Conservation (phyloP, 2,888 invertebrate genomes). For the Ormyrus thymus region DNA sequence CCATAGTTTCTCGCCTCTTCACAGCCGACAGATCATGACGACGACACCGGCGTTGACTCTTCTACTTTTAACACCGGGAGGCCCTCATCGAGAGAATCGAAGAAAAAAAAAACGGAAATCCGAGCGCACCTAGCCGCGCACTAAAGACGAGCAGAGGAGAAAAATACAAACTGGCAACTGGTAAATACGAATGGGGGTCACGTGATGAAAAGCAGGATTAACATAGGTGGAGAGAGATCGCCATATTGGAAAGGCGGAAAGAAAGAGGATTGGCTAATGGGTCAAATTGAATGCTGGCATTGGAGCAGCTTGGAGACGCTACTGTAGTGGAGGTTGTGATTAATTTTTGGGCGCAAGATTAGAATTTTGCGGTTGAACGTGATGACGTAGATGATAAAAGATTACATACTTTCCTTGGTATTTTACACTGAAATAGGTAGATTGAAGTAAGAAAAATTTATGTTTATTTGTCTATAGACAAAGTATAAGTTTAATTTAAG, state of each 20-base stretch:
- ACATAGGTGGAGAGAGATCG: slow-evolving; percentile 16
- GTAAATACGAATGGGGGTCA: slow-evolving; percentile 38
- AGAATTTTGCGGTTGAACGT: too few species aligned
- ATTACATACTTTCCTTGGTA: too few species aligned
- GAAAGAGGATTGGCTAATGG: too few species aligned
- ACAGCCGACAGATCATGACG: not conserved
- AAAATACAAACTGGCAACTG: slow-evolving; percentile 38
- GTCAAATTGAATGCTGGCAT: too few species aligned
- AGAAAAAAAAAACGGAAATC: not conserved
- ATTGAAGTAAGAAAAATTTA: too few species aligned
- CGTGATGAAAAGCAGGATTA: slow-evolving; percentile 22
- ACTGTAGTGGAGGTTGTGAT: too few species aligned
- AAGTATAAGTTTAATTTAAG: too few species aligned
- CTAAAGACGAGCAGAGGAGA: not conserved
- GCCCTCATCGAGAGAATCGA: not conserved
- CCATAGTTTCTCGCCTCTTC: slow-evolving; percentile 24
- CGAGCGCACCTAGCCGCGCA: slow-evolving; percentile 26
- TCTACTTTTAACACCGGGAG: not conserved
- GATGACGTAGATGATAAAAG: too few species aligned
- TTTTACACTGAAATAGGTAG: too few species aligned
- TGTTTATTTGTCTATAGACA: too few species aligned
- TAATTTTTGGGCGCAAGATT: too few species aligned
- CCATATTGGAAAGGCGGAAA: slow-evolving; percentile 39
- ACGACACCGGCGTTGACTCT: not conserved
- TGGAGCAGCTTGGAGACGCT: too few species aligned